These are phyloP conservation scores for Cylindroiulus punctatus DNA, from an alignment of 2,888 invertebrate genomes.

Conservation along the genomic window DNA sequence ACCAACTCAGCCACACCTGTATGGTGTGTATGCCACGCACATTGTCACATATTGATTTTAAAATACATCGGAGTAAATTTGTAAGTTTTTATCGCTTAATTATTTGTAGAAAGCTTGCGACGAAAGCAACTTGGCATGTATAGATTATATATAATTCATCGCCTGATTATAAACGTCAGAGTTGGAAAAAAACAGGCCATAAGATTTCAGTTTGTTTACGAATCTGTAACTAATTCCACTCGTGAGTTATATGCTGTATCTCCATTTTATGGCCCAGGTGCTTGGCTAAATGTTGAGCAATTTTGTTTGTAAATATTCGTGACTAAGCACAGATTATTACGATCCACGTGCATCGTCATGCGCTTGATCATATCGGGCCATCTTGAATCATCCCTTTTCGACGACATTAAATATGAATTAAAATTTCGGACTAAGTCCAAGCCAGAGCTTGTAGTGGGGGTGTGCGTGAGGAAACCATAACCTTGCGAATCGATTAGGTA, in stretches of 20 bases:
- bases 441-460: neutral
- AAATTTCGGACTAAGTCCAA: slow-evolving; percentile 5
- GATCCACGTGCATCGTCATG: neutral
- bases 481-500: neutral
- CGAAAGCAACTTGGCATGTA: neutral
- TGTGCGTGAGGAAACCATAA: neutral
- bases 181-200: neutral
- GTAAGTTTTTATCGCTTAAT: no score
- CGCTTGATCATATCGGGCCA: neutral
- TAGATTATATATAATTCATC: neutral
- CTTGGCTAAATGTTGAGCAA: neutral
- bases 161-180: neutral
- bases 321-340: neutral
- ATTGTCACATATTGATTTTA: no score
- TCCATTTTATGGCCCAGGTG: no score
- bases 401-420: neutral
- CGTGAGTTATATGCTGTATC: no score
- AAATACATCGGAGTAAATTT: no score
- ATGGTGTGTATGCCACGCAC: no score
- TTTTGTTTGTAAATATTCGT: slow-evolving; percentile 35
- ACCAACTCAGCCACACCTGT: no score
- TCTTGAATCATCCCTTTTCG: neutral
- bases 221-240: neutral
- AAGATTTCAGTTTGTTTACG: neutral
- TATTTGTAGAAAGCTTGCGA: neutral